A percentile compares a stretch with the other conserved stretches of the same genome.
phyloP scores from a whole-genome alignment of 2,888 invertebrate species.

The Falcaria lacertinaria region DNA sequence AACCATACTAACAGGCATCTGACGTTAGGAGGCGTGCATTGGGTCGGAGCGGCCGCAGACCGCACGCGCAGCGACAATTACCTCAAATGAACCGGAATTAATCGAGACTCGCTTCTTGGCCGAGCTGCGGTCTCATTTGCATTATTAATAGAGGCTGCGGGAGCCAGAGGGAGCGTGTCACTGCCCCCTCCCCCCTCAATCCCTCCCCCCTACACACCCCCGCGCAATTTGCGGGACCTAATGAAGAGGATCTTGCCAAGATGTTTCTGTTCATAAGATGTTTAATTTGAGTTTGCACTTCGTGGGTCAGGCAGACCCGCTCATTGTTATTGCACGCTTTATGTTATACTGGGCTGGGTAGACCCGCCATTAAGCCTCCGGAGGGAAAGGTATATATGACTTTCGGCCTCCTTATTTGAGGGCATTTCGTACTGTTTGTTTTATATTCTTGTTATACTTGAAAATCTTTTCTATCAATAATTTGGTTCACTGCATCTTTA shows the following conservation, averaged over 20 bases:
- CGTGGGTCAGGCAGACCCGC: conserved; percentile 63
- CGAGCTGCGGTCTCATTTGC: conserved; percentile 79
- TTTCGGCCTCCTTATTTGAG: neutral
- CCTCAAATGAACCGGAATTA: conserved; percentile 80
- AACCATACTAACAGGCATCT: conserved; percentile 22
- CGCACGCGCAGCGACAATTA: conserved; percentile 74
- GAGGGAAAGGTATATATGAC: conserved; percentile 2
- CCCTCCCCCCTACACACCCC: conserved; percentile 27
- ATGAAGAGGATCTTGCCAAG: conserved; percentile 77
- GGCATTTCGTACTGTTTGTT: neutral
- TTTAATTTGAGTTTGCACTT: conserved; percentile 76
- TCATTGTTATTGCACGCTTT: conserved; percentile 69
- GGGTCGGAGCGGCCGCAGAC: conserved; percentile 49
- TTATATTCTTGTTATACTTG: no score
- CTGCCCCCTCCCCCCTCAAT: conserved; percentile 45
- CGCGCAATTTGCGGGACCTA: conserved; percentile 72
- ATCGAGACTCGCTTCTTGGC: conserved; percentile 77
- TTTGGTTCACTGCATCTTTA: no score
- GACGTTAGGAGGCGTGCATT: conserved; percentile 24
- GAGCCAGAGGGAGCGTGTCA: conserved; percentile 53
- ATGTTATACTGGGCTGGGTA: conserved; percentile 40
- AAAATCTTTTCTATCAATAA: no score
- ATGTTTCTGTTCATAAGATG: conserved; percentile 78
- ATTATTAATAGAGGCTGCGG: conserved; percentile 77
- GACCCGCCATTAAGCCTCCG: conserved; percentile 7